Evolutionary conservation across 1,140 invertebrate species (phyloP).

Genomic region (Aplysia californica): DNA sequence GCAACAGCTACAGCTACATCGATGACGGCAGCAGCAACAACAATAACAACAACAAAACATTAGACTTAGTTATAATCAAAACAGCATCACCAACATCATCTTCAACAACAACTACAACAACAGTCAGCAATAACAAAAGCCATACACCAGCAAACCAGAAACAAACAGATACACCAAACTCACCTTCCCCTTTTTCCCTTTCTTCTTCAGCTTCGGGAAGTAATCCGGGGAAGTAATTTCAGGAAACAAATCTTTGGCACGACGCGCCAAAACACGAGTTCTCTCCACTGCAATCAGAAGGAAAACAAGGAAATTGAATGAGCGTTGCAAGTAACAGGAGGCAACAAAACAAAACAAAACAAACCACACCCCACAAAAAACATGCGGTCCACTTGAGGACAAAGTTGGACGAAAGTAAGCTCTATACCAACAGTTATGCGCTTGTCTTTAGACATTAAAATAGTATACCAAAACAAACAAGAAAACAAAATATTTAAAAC

Average conservation of each 20-base stretch:
- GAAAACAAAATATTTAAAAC: too few species aligned
- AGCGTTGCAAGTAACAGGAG: background rate
- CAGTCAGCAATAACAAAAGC: too few species aligned
- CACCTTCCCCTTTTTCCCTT: constrained; percentile 40
- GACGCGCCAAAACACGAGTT: constrained; percentile 39
- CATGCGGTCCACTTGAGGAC: too few species aligned
- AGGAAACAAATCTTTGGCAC: constrained; percentile 45
- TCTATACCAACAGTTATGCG: too few species aligned
- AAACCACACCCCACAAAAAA: too few species aligned
- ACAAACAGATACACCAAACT: too few species aligned
- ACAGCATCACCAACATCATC: background rate
- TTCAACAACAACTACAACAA: background rate
- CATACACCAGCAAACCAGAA: too few species aligned
- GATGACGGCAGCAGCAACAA: background rate
- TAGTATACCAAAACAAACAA: too few species aligned
- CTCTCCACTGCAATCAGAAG: constrained; percentile 46
- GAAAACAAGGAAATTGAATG: constrained; percentile 16
- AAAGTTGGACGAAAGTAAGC: too few species aligned
- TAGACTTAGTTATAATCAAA: background rate
- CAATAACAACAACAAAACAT: background rate
- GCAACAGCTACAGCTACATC: background rate
- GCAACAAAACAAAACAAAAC: background rate
- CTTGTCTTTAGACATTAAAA: too few species aligned
- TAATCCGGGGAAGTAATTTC: constrained; percentile 43
- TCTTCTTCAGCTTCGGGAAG: constrained; percentile 40